Evolutionary conservation across 2,113 vertebrate genomes (phyloP), one percentile per base, ranked within the genome.

Genomic region (Mesitornis unicolor): DNA sequence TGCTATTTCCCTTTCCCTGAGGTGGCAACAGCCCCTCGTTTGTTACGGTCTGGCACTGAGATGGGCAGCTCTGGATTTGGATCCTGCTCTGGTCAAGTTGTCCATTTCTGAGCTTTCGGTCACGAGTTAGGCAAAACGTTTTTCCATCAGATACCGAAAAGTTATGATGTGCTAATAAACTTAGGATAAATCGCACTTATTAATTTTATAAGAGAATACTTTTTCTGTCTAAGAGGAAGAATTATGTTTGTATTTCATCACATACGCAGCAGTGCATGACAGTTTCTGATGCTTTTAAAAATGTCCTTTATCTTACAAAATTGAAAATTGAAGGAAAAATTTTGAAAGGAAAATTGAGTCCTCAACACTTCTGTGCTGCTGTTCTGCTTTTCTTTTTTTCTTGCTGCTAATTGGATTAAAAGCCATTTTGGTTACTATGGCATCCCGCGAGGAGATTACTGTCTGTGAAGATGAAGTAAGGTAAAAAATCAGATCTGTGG

Each of bases 401-500:
- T 98, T 97, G 92, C 98, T 97, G 97, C 98, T 98, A 97, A 97
- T 96, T 96, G 98, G 98, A 98, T 97, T 97, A 98, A 98, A 97
- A 96, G 74, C 86, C 47, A 3, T 97, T 97, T 96, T 97, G 93
- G 91, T 96, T 98, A 42, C 96, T 96, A 98, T 98, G 98, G 98
- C 98, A 84, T 98, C 98, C 75, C 84, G 93, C 84, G 98, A 97
- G 93, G 98, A 98, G 96, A 97, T 97, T 97, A 97, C 97, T 94
- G 71, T 98, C 95, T 97, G 57, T 98, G 98, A 98, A 97, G 98
- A 98, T 95, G 98, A 98, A 78, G 77, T 98, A 97, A 98, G 98
- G 98, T 98, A 98, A 98, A 97, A 95, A 84, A 82, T 51, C 45
- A 83, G 48, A 61, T 65, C 83, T 87, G 70, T 91, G 74, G 65